These are phyloP conservation scores for Amphimallon solstitiale DNA, from an alignment of 2,888 invertebrate genomes.

Conservation along the genomic window DNA sequence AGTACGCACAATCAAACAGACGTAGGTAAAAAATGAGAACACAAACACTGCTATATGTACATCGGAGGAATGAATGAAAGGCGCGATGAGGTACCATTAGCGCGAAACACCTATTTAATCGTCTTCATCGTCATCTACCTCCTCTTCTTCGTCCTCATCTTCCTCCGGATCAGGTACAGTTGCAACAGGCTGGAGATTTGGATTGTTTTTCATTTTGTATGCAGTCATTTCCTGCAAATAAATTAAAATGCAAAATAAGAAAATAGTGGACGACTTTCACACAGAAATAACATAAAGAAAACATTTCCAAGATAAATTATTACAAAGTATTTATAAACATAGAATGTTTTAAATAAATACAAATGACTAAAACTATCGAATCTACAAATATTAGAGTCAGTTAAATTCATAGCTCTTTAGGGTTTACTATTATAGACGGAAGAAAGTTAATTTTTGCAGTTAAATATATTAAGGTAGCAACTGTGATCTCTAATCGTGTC, in stretches of 20 bases:
- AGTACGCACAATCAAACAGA: constrained; percentile 60
- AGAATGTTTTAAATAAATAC: too few species aligned
- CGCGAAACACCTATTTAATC: constrained; percentile 50
- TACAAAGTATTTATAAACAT: too few species aligned
- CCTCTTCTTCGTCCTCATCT: constrained; percentile 73
- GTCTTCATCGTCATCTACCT: constrained; percentile 67
- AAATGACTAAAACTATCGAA: too few species aligned
- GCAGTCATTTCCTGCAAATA: constrained; percentile 82
- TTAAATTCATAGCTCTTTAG: too few species aligned
- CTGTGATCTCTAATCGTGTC: too few species aligned
- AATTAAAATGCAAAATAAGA: constrained; percentile 3
- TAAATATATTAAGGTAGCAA: too few species aligned
- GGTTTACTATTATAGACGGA: too few species aligned
- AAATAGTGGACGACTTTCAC: too few species aligned
- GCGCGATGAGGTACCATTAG: constrained; percentile 54
- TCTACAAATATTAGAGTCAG: too few species aligned
- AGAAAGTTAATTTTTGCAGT: too few species aligned
- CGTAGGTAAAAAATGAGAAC: constrained; percentile 56
- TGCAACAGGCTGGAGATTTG: constrained; percentile 63
- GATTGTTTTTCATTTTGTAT: constrained; percentile 79
- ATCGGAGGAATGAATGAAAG: constrained; percentile 61
- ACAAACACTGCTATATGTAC: constrained; percentile 60
- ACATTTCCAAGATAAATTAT: too few species aligned
- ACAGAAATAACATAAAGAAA: too few species aligned
- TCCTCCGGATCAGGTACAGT: constrained; percentile 68